Conservation (phyloP, 2,797 vertebrate genomes). For the Crossoptilon crossoptilon region DNA sequence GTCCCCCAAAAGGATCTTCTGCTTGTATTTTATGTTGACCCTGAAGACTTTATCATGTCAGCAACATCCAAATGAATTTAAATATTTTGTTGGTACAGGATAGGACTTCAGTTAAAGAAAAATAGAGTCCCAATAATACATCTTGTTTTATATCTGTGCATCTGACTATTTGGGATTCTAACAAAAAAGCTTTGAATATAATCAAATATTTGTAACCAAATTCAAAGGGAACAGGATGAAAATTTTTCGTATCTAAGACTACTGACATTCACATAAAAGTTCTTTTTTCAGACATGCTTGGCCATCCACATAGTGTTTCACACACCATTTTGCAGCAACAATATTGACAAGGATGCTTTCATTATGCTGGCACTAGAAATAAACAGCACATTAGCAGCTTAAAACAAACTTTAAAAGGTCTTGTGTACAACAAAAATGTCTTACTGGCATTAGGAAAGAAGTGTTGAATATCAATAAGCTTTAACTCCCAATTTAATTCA, state of each 20-base stretch:
- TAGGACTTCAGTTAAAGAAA: conserved; percentile 62
- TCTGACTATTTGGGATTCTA: conserved; percentile 69
- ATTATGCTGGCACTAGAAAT: conserved; percentile 73
- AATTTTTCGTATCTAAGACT: conserved; percentile 31
- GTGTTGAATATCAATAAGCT: conserved; percentile 36
- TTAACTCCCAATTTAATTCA: conserved; percentile 16
- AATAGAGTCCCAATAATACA: conserved; percentile 43
- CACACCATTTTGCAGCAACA: conserved; percentile 64
- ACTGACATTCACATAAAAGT: conserved; percentile 53
- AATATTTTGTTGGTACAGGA: conserved; percentile 45
- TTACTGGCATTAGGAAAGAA: conserved; percentile 47
- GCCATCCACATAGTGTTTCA: conserved; percentile 39
- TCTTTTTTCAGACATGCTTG: conserved; percentile 34
- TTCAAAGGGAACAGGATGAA: not conserved
- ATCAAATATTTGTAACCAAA: conserved; percentile 59
- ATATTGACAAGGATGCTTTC: conserved; percentile 66
- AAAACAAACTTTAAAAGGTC: conserved; percentile 57
- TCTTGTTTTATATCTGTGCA: not conserved
- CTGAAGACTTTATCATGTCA: conserved; percentile 61
- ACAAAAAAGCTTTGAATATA: conserved; percentile 49
- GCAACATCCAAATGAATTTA: conserved; percentile 70
- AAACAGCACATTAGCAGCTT: conserved; percentile 49
- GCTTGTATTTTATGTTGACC: conserved; percentile 33
- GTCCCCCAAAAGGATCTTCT: not conserved
- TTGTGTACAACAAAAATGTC: conserved; percentile 38